A percentile compares a stretch with the other conserved stretches of the same genome.
These are phyloP conservation scores for Brachycybe producta DNA, from an alignment of 2,888 invertebrate species.

Conservation along the genomic window DNA sequence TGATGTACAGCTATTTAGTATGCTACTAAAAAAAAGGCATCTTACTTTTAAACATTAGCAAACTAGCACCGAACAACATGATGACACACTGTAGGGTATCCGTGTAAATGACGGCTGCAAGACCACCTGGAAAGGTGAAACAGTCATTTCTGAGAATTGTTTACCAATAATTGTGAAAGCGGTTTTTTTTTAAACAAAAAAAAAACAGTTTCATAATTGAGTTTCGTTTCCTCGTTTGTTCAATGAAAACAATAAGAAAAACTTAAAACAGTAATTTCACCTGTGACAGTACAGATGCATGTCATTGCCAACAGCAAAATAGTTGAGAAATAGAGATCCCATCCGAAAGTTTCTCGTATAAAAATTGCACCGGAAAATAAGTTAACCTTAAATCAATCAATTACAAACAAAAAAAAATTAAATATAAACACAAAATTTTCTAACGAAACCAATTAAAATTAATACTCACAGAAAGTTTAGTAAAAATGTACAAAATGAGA, in stretches of 20 bases:
- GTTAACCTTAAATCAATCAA: constrained; percentile 33
- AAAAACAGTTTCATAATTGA: not conserved
- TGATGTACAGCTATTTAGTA: too few species aligned
- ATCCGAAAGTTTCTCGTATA: constrained; percentile 36
- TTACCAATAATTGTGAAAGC: not conserved
- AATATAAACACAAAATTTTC: not conserved
- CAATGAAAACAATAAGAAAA: too few species aligned
- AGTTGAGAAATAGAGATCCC: constrained; percentile 34
- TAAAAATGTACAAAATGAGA: constrained; percentile 35
- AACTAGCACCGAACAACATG: constrained; percentile 34
- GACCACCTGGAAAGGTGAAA: constrained; percentile 24
- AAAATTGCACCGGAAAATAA: constrained; percentile 39
- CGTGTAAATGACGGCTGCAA: constrained; percentile 30
- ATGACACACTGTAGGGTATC: constrained; percentile 35
- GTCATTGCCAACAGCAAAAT: constrained; percentile 32
- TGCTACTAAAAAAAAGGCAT: not conserved
- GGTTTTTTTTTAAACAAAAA: not conserved
- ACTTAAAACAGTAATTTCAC: constrained; percentile 22
- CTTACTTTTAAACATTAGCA: constrained; percentile 31
- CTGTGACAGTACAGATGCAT: constrained; percentile 34
- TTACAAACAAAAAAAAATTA: constrained; percentile 10
- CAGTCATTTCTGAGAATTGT: not conserved
- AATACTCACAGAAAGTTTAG: constrained; percentile 35
- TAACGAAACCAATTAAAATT: not conserved
- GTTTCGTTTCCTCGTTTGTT: too few species aligned